Evolutionary conservation across 2,113 vertebrate species (phyloP), one percentile per base, ranked within the genome.

Genomic region (Bubo blakistoni): DNA sequence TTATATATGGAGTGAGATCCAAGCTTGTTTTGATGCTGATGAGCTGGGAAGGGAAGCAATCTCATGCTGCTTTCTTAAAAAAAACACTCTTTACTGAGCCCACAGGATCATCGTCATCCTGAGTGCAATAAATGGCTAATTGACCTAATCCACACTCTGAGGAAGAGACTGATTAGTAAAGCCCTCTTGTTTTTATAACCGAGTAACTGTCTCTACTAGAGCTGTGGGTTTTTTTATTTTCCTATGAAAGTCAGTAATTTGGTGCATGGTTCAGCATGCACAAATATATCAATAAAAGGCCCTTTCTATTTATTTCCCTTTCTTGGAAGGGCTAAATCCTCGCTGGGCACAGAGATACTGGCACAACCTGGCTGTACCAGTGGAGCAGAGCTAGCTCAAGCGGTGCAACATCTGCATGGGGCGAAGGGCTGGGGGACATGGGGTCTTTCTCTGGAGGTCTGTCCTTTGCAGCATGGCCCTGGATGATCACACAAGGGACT

Each of bases 61-160:
- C 42, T 88, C 59, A 15, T 4, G 11, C 49, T 69, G 27, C 51
- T 58, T 73, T 29, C 49, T 74, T 44, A 46, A 87, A 22, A 32
- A 5, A 29, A 14, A 15, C 24, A 4, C 29, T 30, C 32, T 57
- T 70, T 44, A 14, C 61, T 46, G 88, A 90, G 90, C 62, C 86
- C 79, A 30, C 54, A 86, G 95, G 51, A 86, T 77, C 76, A 29
- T 34, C 10, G 10, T 88, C 82, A 80, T 38, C 80, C 82, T 78
- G 46, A 77, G 82, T 74, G 94, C 76, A 83, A 40, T 78, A 86
- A 95, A 52, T 90, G 95, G 78, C 81, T 96, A 92, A 96, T 73
- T 80, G 91, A 73, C 38, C 87, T 81, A 73, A 91, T 79, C 78
- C 96, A 71, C 55, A 13, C 87, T 32, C 72, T 0, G 30, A 91